Conservation (phyloP, 2,888 invertebrate genomes). For the Oxytorus armatus region DNA sequence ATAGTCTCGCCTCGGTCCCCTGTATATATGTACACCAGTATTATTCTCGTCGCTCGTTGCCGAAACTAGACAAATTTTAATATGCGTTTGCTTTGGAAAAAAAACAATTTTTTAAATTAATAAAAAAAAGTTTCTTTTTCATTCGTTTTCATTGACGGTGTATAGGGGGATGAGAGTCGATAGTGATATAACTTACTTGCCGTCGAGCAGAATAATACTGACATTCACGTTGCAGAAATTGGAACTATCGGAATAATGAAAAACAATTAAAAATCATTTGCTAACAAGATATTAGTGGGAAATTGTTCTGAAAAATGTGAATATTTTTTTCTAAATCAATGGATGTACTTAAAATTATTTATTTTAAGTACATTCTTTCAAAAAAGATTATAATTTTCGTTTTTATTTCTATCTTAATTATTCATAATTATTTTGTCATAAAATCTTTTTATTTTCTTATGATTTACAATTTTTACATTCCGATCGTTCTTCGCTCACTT, state of each 20-base stretch:
- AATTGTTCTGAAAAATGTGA: background rate
- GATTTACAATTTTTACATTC: no score
- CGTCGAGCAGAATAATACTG: no score
- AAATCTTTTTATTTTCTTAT: no score
- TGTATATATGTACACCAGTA: constrained; percentile 68
- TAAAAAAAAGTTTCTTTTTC: constrained; percentile 25
- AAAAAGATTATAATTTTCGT: no score
- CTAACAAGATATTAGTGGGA: background rate
- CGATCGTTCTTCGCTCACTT: no score
- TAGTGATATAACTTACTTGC: no score
- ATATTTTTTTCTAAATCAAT: background rate
- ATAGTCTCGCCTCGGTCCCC: constrained; percentile 49
- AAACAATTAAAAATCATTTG: constrained; percentile 3
- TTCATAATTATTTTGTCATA: no score
- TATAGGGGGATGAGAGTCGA: background rate
- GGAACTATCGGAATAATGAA: no score
- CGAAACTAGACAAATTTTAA: constrained; percentile 49
- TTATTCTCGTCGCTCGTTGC: constrained; percentile 68
- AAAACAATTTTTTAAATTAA: background rate
- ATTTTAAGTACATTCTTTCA: no score
- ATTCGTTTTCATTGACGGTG: constrained; percentile 1
- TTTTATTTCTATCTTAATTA: no score
- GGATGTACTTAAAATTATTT: no score
- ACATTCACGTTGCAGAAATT: no score
- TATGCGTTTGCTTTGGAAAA: constrained; percentile 23